Evolutionary conservation across 1,140 invertebrate species (phyloP).

Genomic region (Pogonomyrmex barbatus): DNA sequence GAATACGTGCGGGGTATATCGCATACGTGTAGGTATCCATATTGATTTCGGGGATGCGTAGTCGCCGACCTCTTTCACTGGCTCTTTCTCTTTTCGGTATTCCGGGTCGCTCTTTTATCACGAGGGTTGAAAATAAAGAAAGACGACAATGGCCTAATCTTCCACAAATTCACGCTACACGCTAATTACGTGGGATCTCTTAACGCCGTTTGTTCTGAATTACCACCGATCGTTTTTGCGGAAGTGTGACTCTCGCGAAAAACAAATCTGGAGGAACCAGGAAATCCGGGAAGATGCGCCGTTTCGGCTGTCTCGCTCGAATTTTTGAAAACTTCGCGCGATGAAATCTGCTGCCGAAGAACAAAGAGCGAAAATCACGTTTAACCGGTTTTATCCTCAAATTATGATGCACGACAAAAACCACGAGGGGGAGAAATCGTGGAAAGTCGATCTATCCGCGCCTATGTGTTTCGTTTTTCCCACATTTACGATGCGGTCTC

Average conservation of each 20-base stretch:
- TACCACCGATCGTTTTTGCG: conserved; percentile 33
- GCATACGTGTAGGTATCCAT: conserved; percentile 59
- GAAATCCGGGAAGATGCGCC: background rate
- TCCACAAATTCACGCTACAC: conserved; percentile 11
- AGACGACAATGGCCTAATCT: conserved; percentile 52
- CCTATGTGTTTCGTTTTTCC: background rate
- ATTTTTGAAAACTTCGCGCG: background rate
- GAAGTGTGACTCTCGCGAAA: background rate
- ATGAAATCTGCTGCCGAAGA: background rate
- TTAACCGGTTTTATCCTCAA: conserved; percentile 51
- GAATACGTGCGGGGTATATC: conserved; percentile 45
- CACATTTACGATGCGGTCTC: conserved; percentile 37
- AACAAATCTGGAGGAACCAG: background rate
- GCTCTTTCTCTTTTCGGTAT: conserved; percentile 5
- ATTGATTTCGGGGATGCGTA: conserved; percentile 67
- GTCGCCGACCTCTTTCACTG: conserved; percentile 46
- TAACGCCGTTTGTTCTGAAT: conserved; percentile 12
- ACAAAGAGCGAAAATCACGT: conserved; percentile 53
- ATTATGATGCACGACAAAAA: conserved; percentile 68
- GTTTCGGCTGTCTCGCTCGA: background rate
- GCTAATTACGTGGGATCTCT: conserved; percentile 20
- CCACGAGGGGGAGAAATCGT: conserved; percentile 31
- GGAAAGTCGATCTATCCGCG: conserved; percentile 43
- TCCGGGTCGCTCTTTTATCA: conserved; percentile 67
- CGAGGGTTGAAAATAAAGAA: conserved; percentile 54